Evolutionary conservation across 2,797 vertebrate species (phyloP).

Genomic region (Fistularia tabacaria): DNA sequence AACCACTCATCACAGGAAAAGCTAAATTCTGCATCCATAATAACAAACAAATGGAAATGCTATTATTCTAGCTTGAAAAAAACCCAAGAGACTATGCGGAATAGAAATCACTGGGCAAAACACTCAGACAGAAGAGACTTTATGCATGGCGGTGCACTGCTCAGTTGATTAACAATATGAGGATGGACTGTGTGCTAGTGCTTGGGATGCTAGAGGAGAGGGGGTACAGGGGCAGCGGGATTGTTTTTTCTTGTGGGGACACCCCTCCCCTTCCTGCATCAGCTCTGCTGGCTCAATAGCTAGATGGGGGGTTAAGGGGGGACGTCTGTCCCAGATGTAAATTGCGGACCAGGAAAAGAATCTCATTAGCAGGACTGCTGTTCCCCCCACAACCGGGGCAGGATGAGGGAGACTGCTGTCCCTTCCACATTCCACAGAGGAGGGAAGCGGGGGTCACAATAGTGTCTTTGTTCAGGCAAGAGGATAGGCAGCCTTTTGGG

Average conservation of each 20-base stretch:
- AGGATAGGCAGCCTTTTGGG: conserved; percentile 70
- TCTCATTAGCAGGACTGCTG: conserved; percentile 84
- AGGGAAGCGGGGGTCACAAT: conserved; percentile 77
- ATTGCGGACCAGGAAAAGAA: conserved; percentile 86
- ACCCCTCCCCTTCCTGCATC: conserved; percentile 69
- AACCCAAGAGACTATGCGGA: conserved; percentile 43
- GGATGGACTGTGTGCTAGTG: conserved; percentile 63
- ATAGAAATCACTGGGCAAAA: conserved; percentile 53
- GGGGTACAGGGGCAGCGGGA: conserved; percentile 67
- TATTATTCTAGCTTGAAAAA: conserved; percentile 1
- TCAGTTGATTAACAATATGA: conserved; percentile 79
- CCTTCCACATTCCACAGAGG: conserved; percentile 76
- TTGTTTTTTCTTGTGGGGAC: conserved; percentile 77
- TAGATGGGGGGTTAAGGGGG: conserved; percentile 73
- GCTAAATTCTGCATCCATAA: no score
- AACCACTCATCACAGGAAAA: no score
- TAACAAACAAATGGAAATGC: no score
- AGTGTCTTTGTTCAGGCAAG: conserved; percentile 79
- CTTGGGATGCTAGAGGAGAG: conserved; percentile 52
- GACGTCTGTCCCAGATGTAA: conserved; percentile 88
- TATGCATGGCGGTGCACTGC: conserved; percentile 63
- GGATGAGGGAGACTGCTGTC: conserved; percentile 75
- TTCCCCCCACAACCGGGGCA: conserved; percentile 61
- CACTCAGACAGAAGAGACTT: conserved; percentile 65
- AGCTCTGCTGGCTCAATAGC: conserved; percentile 79